Percentiles rank a stretch among this genome's conserved stretches.
phyloP scores from a whole-genome alignment of 2,113 vertebrate genomes.

The Chloroceryle aenea region DNA sequence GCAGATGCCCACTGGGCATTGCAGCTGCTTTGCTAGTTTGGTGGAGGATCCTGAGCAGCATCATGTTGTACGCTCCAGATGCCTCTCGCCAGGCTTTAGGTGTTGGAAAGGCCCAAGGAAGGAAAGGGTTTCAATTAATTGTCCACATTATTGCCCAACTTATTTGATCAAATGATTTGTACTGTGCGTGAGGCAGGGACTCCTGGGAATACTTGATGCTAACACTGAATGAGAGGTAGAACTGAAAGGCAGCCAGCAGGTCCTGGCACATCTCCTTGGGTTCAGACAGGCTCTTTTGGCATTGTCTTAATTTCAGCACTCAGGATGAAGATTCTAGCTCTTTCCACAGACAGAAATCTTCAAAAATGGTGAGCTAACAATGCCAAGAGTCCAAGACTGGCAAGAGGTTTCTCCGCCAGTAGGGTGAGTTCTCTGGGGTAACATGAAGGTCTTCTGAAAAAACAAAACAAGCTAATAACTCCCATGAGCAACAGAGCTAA shows the following conservation, averaged over 20 bases:
- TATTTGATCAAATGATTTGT: background rate
- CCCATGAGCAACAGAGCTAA: background rate
- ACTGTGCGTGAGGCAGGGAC: background rate
- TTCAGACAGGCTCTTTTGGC: background rate
- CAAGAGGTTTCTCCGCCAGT: background rate
- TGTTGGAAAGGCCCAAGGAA: accelerated
- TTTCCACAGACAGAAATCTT: background rate
- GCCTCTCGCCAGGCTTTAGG: background rate
- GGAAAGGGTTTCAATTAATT: background rate
- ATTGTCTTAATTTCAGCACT: background rate
- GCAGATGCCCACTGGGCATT: background rate
- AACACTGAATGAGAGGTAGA: background rate
- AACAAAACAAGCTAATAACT: background rate
- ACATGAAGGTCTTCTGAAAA: background rate
- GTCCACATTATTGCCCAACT: background rate
- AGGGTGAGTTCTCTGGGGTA: background rate
- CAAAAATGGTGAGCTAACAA: background rate
- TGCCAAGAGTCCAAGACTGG: background rate
- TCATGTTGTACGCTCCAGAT: background rate
- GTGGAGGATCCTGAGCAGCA: background rate
- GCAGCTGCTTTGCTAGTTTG: background rate
- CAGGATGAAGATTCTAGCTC: background rate
- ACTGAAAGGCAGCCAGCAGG: background rate
- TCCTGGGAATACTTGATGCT: background rate
- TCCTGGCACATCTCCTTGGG: background rate